phyloP scores from a whole-genome alignment of 2,888 invertebrate genomes.

The Cylindroiulus punctatus region DNA sequence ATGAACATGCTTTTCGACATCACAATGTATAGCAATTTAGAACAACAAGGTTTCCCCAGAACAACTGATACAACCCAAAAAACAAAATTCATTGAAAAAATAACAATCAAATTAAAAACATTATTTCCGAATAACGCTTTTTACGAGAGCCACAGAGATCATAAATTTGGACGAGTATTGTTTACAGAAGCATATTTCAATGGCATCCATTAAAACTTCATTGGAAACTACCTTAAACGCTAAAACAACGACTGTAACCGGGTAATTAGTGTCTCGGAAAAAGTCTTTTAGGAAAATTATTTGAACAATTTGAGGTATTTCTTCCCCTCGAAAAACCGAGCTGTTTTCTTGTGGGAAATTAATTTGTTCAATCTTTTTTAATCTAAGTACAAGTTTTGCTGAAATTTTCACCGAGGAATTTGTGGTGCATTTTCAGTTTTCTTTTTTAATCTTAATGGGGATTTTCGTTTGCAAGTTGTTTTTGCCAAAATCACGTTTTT shows the following conservation, averaged over 20 bases:
- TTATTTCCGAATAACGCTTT: too few species aligned
- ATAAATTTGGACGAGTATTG: not conserved
- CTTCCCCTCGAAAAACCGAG: not conserved
- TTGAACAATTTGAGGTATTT: not conserved
- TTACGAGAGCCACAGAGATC: too few species aligned
- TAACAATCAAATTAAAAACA: too few species aligned
- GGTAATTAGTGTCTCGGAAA: not conserved
- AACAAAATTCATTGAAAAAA: too few species aligned
- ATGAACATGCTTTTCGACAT: too few species aligned
- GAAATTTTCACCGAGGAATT: not conserved
- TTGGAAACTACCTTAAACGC: too few species aligned
- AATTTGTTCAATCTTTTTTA: not conserved
- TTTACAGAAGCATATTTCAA: not conserved
- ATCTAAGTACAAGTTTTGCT: not conserved
- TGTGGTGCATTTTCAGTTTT: not conserved
- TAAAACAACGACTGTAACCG: not conserved
- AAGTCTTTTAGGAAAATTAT: not conserved
- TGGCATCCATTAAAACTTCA: not conserved
- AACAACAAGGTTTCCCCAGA: too few species aligned
- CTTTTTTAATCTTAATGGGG: not conserved
- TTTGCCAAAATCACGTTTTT: not conserved
- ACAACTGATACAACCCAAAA: too few species aligned
- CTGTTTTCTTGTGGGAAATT: constrained; percentile 37
- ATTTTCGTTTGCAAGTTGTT: not conserved
- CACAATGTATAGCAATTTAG: too few species aligned